phyloP scores from a whole-genome alignment of 2,888 invertebrate species.

The Merodon equestris region DNA sequence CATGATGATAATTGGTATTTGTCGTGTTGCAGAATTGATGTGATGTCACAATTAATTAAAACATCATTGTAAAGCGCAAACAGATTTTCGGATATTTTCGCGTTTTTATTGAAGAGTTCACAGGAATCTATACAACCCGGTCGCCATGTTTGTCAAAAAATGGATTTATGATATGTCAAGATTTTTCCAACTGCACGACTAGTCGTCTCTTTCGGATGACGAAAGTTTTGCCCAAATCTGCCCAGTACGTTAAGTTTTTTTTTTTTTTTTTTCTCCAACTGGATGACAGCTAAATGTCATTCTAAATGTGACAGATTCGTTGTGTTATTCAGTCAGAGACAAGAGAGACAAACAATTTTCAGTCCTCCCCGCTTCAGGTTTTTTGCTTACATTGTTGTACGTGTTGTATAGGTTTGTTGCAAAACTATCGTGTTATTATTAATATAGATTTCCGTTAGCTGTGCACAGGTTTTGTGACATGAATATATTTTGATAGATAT shows the following conservation, averaged over 20 bases:
- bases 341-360: no score
- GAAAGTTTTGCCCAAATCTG: slow-evolving; percentile 52
- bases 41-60: slow-evolving; percentile 9
- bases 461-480: no score
- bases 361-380: no score
- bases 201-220: slow-evolving; percentile 53
- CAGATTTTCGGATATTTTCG: slow-evolving; percentile 48
- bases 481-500: no score
- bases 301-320: no score
- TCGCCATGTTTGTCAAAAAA: slow-evolving; percentile 68
- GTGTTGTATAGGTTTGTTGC: no score
- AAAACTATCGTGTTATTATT: no score
- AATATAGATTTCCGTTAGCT: no score
- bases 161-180: slow-evolving; percentile 64
- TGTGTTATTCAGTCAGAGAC: no score
- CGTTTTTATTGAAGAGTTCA: slow-evolving; percentile 55
- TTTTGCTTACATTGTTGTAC: no score
- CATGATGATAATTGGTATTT: slow-evolving; percentile 34
- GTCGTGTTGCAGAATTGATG: slow-evolving; percentile 38
- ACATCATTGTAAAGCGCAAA: slow-evolving; percentile 23
- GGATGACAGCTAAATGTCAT: slow-evolving; percentile 36
- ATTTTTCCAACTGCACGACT: slow-evolving; percentile 23
- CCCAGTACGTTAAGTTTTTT: slow-evolving; percentile 43
- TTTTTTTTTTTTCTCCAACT: slow-evolving; percentile 1
- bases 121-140: slow-evolving; percentile 67